Percentiles rank a stretch among this genome's conserved stretches.
These are phyloP conservation scores for Scopus umbretta DNA, from an alignment of 2,113 vertebrate species.

Conservation along the genomic window DNA sequence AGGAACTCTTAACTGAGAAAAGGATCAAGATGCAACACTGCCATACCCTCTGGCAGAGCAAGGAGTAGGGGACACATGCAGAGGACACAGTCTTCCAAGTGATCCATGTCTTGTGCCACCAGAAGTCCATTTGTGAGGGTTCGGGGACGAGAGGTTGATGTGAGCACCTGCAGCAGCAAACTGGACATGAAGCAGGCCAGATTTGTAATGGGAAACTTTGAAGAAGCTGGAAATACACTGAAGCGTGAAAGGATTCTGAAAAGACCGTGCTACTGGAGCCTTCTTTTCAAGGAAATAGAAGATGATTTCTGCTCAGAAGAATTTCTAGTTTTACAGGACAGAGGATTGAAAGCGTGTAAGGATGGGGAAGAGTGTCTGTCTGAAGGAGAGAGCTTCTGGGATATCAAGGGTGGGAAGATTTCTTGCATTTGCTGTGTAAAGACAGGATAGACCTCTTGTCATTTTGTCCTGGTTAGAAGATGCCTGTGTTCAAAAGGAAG, in stretches of 20 bases:
- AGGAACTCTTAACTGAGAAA: neutral
- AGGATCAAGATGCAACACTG: neutral
- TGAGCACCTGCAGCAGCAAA: neutral
- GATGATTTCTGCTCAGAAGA: neutral
- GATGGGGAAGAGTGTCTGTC: neutral
- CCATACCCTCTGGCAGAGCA: neutral
- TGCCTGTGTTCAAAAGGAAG: neutral
- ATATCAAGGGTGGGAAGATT: neutral
- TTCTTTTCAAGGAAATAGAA: neutral
- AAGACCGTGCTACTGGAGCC: neutral
- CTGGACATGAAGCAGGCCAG: neutral
- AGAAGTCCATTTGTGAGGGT: neutral
- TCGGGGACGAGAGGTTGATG: neutral
- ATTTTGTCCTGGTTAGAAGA: neutral
- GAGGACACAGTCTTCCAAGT: neutral
- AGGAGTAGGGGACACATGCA: rapidly evolving
- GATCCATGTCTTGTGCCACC: neutral
- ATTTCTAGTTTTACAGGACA: neutral
- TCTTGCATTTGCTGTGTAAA: neutral
- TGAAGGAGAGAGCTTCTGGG: neutral
- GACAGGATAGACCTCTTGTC: neutral
- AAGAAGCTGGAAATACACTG: neutral
- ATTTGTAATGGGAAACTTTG: neutral
- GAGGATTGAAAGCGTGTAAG: neutral
- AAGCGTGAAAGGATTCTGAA: neutral